Evolutionary conservation across 37 sponge, comb jelly and placozoan species (phyloP).

Genomic region (Oopsacas minuta): DNA sequence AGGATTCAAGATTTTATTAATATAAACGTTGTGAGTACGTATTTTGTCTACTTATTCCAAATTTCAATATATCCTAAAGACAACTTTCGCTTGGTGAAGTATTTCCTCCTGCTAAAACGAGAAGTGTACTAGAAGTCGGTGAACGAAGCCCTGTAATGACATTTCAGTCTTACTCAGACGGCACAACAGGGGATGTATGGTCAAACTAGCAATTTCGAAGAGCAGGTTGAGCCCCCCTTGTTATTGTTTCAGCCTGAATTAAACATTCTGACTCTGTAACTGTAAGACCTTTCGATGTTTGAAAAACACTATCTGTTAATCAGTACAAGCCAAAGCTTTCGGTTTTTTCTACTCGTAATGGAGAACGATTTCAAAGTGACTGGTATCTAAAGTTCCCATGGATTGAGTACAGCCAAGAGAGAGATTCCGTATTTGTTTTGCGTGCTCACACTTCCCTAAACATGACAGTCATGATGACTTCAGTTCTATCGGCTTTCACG

Average conservation of each 20-base stretch:
- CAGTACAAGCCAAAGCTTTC: too few relatives aligned
- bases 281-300: too few relatives aligned
- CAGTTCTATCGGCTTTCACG: not conserved
- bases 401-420: not conserved
- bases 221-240: not conserved
- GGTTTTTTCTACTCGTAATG: not conserved
- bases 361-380: too few relatives aligned
- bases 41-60: too few relatives aligned
- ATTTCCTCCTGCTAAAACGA: not conserved
- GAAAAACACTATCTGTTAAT: too few relatives aligned
- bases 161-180: too few relatives aligned
- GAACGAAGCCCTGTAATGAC: not conserved
- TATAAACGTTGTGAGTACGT: too few relatives aligned
- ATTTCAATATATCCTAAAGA: not conserved
- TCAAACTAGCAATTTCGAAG: not conserved
- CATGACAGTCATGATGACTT: not conserved
- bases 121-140: not conserved
- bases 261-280: not conserved
- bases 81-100: not conserved
- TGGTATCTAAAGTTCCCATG: not conserved
- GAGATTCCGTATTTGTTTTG: too few relatives aligned
- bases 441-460: too few relatives aligned
- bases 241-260: not conserved
- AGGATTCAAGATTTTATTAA: too few relatives aligned
- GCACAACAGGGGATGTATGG: not conserved